Conservation (phyloP, 2,797 vertebrate species). For the Chelidonichthys spinosus region DNA sequence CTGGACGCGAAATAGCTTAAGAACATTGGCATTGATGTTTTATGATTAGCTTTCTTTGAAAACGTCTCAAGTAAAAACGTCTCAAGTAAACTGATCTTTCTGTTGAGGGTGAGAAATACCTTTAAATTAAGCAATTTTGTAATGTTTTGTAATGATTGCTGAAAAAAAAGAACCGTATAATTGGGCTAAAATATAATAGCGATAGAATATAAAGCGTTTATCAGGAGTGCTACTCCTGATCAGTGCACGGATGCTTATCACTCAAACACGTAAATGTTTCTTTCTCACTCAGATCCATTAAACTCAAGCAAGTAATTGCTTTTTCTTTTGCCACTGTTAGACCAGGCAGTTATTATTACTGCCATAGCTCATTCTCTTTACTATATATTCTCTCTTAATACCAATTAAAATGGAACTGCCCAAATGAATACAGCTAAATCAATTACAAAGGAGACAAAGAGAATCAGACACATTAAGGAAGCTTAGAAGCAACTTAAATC, state of each 20-base stretch:
- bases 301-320: background rate
- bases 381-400: background rate
- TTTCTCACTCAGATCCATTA: background rate
- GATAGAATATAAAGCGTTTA: too few species aligned
- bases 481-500: background rate
- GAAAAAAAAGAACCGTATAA: background rate
- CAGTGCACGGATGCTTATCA: too few species aligned
- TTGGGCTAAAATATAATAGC: background rate
- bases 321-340: background rate
- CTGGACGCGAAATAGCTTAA: background rate
- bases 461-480: background rate
- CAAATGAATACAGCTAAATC: background rate
- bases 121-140: background rate
- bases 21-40: background rate
- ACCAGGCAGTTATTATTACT: background rate
- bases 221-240: too few species aligned
- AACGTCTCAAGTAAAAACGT: too few species aligned
- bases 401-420: background rate
- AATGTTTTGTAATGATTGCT: background rate
- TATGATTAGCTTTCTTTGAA: background rate
- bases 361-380: background rate
- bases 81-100: background rate
- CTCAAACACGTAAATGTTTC: background rate
- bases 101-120: background rate
- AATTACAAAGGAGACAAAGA: slow-evolving; percentile 4